Base-by-base conservation (phyloP, 2,797 vertebrate species). In the Craterocephalus amniculus region DNA sequence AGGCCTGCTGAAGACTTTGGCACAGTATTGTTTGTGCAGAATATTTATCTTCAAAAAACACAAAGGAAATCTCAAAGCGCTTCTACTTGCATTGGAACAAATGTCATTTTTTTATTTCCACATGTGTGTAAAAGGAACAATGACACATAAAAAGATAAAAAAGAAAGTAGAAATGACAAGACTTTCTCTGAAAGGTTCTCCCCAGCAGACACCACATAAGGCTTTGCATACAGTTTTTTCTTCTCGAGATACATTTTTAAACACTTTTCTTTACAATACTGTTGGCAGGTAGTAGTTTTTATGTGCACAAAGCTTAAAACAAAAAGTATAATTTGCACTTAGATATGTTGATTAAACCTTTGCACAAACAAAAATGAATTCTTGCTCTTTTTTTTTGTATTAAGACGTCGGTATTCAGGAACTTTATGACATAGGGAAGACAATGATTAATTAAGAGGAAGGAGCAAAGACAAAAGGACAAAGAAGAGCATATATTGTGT, bases 51-150 rank as follows among this genome's bases (percentile, higher is more conserved):
- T 77, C 27, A 67, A 67, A 83, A 76, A 63, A 77, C 68, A 78
- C 61, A 85, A 87, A 86, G 62, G 76, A 74, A 76, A 74, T 73
- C 60, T 83, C 89, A 84, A 78, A 86, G 87, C 64, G 73, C 64
- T 64, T 84, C 65, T 67, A 81, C 80, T 92, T 90, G 87, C 76
- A 85, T 86, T 86, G 88, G 83, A 76, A 87, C 83, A 82, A 45
- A 84, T 68, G 71, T 76, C 65, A 86, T 48, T 56, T 40, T 40
- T 81, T 85, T 83, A 38, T 81, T 76, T 80, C 67, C 31, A 64
- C 34, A 62, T 69, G 58, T 60, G 38, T 76, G 61, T 18, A 79
- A 78, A 83, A 82, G 34, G 18, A 81, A 74, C 27, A 54, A 69
- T 26, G 58, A 79, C 60, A n/a, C 58, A 80, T 85, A 65, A 77